These are phyloP conservation scores for Burhinus oedicnemus DNA, from an alignment of 2,113 vertebrate genomes.

Conservation along the genomic window DNA sequence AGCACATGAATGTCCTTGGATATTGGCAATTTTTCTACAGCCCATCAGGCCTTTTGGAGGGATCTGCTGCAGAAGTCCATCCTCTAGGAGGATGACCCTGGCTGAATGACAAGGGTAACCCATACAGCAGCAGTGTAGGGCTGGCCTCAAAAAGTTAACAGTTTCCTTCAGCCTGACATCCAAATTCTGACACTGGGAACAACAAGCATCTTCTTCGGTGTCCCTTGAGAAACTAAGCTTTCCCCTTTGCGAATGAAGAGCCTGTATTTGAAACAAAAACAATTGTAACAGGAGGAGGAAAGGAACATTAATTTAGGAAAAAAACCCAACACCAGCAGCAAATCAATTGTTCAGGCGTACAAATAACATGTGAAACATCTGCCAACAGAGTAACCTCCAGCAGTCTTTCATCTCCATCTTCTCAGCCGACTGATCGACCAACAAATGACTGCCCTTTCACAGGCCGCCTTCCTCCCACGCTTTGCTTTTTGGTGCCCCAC, in stretches of 20 bases:
- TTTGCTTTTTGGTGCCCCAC: background rate
- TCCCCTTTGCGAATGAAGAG: fast-evolving
- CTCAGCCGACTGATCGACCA: background rate
- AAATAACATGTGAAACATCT: background rate
- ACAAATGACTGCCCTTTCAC: background rate
- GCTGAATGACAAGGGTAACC: background rate
- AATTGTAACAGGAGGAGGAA: background rate
- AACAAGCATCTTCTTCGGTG: background rate
- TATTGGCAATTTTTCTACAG: conserved; percentile 7
- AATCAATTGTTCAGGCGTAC: background rate
- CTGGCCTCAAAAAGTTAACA: background rate
- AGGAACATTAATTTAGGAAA: background rate
- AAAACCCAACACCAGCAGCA: background rate
- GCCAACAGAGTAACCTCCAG: background rate
- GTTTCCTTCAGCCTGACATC: background rate
- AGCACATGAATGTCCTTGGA: background rate
- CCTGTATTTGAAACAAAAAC: background rate
- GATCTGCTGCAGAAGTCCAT: background rate
- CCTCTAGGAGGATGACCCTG: background rate
- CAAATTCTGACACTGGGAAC: background rate
- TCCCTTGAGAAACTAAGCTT: background rate
- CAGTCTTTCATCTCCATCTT: background rate
- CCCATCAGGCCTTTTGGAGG: background rate
- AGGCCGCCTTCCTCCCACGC: background rate
- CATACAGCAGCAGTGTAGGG: background rate